phyloP scores from a whole-genome alignment of 2,113 vertebrate species.

The Picathartes gymnocephalus region DNA sequence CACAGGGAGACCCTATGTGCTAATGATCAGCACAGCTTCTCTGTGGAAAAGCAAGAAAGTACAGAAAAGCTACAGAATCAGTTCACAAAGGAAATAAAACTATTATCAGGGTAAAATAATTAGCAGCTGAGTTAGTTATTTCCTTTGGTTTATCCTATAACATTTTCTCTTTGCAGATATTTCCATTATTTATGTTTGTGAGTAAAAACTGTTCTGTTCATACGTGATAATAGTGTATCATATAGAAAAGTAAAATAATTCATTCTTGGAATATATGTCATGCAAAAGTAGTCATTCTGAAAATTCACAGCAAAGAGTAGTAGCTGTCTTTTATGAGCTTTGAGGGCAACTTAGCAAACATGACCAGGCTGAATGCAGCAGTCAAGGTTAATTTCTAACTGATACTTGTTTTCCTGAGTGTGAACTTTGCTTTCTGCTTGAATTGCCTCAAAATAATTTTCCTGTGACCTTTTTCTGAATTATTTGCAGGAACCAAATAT shows the following conservation, averaged over 20 bases:
- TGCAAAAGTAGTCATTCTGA: background rate
- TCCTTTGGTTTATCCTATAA: background rate
- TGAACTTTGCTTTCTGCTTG: conserved; percentile 37
- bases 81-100: background rate
- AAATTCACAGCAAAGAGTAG: background rate
- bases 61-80: background rate
- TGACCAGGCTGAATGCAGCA: background rate
- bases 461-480: background rate
- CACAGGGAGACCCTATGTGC: background rate
- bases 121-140: background rate
- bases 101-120: background rate
- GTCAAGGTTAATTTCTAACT: background rate
- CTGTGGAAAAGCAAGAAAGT: background rate
- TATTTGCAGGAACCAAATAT: background rate
- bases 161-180: background rate
- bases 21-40: background rate
- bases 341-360: background rate
- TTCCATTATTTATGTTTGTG: background rate
- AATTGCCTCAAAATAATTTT: background rate
- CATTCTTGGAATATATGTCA: background rate
- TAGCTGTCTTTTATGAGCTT: background rate
- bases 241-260: background rate
- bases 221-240: background rate
- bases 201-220: background rate
- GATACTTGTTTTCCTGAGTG: background rate